Percentiles rank a stretch among this genome's conserved stretches.
phyloP scores from a whole-genome alignment of 1,140 invertebrate genomes.

The Anthonomus grandis region DNA sequence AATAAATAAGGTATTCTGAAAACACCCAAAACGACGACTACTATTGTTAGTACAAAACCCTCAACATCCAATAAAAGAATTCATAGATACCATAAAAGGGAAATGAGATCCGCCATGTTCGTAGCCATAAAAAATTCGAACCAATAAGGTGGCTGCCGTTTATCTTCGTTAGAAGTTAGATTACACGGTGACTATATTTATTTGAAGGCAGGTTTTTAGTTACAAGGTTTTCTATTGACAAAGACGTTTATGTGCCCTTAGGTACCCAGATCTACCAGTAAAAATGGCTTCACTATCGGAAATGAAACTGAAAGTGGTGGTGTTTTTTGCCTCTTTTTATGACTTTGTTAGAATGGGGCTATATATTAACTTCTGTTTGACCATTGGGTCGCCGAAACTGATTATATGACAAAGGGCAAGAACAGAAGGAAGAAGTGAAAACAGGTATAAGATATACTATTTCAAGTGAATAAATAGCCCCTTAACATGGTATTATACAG shows the following conservation, averaged over 20 bases:
- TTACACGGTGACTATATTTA: slow-evolving; percentile 15
- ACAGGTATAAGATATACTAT: slow-evolving; percentile 7
- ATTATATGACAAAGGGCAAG: not conserved
- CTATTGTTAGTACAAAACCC: slow-evolving; percentile 1
- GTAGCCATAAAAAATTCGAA: slow-evolving; percentile 12
- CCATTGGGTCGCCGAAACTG: not conserved
- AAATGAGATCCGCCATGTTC: slow-evolving; percentile 19
- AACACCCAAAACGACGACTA: no score
- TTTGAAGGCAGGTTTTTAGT: slow-evolving; percentile 12
- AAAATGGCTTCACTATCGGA: slow-evolving; percentile 21
- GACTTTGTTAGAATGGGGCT: slow-evolving; percentile 2
- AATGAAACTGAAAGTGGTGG: slow-evolving; percentile 18
- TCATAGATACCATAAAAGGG: slow-evolving; percentile 5
- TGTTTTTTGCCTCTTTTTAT: slow-evolving; percentile 14
- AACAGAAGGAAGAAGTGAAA: slow-evolving; percentile 4
- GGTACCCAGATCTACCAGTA: not conserved
- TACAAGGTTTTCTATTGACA: slow-evolving; percentile 16
- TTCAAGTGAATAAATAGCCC: no score
- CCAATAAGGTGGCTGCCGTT: slow-evolving; percentile 9
- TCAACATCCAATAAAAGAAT: slow-evolving; percentile 5
- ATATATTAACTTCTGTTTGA: not conserved
- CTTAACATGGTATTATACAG: no score
- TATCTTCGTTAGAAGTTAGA: slow-evolving; percentile 19
- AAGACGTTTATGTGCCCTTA: slow-evolving; percentile 11
- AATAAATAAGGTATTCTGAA: no score